Percentiles rank a stretch among this genome's conserved stretches.
Conservation (phyloP, 92 coral and sea anemone genomes). For the Micromussa lordhowensis region DNA sequence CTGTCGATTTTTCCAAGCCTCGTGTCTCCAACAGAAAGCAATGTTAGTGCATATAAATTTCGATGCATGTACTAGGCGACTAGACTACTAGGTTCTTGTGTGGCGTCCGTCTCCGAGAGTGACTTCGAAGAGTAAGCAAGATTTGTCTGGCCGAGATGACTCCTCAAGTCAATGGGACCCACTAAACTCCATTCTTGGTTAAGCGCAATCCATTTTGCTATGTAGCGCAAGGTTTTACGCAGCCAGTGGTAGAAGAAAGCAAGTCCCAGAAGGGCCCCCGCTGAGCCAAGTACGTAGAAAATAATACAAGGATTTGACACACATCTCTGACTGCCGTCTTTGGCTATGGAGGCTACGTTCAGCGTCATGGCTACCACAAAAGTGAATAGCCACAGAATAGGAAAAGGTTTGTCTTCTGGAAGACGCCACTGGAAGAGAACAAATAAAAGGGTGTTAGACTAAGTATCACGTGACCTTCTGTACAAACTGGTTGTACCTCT, state of each 20-base stretch:
- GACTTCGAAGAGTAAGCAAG: constrained; percentile 75
- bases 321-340: constrained; percentile 94
- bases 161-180: constrained; percentile 57
- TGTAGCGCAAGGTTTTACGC: constrained; percentile 77
- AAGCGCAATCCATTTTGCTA: constrained; percentile 85
- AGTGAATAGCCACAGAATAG: constrained; percentile 88
- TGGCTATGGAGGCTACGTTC: constrained; percentile 88
- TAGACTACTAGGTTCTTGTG: constrained; percentile 8
- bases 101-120: constrained; percentile 28
- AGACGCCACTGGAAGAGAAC: constrained; percentile 82
- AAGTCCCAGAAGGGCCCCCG: constrained; percentile 88
- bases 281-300: constrained; percentile 93
- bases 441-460: not conserved
- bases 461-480: not conserved
- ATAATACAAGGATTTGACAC: constrained; percentile 90
- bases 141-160: constrained; percentile 73
- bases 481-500: too few species aligned
- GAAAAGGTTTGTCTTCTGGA: constrained; percentile 94
- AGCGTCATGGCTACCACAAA: constrained; percentile 89
- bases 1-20: not conserved
- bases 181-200: constrained; percentile 95
- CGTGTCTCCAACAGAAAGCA: not conserved
- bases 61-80: not conserved
- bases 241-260: constrained; percentile 92
- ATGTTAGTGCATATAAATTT: not conserved